These are phyloP conservation scores for Parasteatoda lunata DNA, from an alignment of 2,888 invertebrate species.

Conservation along the genomic window DNA sequence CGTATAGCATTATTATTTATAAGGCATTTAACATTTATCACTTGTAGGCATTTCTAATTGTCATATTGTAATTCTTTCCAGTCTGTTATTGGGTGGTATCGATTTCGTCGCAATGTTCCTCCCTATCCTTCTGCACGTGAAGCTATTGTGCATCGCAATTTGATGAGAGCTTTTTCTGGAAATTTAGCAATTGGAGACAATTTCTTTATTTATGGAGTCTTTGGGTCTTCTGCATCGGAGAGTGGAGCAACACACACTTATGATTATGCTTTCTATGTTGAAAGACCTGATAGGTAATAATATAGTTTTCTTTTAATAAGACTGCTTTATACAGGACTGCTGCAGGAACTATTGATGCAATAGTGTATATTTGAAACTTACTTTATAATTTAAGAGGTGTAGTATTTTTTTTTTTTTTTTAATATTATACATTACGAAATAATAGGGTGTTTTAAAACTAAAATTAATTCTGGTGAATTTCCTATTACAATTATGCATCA, in stretches of 20 bases:
- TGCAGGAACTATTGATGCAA: no score
- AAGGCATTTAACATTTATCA: neutral
- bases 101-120: constrained; percentile 40
- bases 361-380: no score
- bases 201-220: constrained; percentile 27
- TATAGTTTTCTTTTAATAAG: neutral
- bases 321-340: no score
- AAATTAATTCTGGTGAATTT: no score
- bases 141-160: constrained; percentile 34
- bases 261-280: constrained; percentile 48
- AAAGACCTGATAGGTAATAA: constrained; percentile 23
- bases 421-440: no score
- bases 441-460: no score
- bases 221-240: constrained; percentile 32
- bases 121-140: constrained; percentile 49
- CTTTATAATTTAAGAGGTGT: no score
- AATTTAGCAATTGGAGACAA: constrained; percentile 23
- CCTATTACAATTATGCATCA: no score
- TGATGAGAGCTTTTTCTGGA: constrained; percentile 13
- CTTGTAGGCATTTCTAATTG: neutral
- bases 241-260: constrained; percentile 50
- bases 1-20: neutral
- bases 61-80: constrained; percentile 10
- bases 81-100: constrained; percentile 57
- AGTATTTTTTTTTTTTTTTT: no score